Base-by-base conservation (phyloP, 2,113 vertebrate species). In the Cinclus cinclus region DNA sequence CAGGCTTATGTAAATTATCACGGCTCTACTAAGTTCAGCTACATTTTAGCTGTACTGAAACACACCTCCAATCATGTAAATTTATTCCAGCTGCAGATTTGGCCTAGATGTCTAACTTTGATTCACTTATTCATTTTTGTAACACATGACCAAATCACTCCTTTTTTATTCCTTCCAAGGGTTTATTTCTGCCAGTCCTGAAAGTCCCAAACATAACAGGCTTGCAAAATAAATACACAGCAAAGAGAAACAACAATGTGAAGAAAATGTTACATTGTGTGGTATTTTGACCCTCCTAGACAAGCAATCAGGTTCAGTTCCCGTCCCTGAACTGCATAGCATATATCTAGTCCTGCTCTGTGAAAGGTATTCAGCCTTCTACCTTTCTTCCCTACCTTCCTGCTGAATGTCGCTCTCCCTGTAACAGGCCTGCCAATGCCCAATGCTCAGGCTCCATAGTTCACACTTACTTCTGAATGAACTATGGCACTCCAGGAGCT, bases 41-140 rank as follows among this genome's bases (percentile, higher is more conserved):
- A 44, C 31, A 15, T 59, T 94, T 49, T 8, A 84, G 75, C 33
- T 80, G 27, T 31, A 80, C 31, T 55, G 60, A 91, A 92, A 87
- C 69, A 82, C 33, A 92, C 37, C 49, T 91, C 44, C 37, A 69
- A 78, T 63, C 77, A 75, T 3, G 20, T 41, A n/a, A 67, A 59
- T 68, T 89, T 87, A 89, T 75, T 87, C 62, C 92, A 97, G 69
- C 62, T 87, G 77, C 62, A 94, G 69, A 82, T 79, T 31, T 89
- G 69, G 74, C 81, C 69, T 63, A 93, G 56, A 68, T 81, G 35
- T 1, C 0, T 74, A 81, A 94, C 41, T 71, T 63, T 82, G 74
- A 91, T 73, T 94, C 7, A 9, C 49, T 69, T 76, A 69, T 47
- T 90, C 63, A 76, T 87, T 87, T 92, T 69, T 55, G 24, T 41